Percentiles rank a stretch among this genome's conserved stretches.
Conservation (phyloP, 1,140 invertebrate species). For the Micrasema longulum region DNA sequence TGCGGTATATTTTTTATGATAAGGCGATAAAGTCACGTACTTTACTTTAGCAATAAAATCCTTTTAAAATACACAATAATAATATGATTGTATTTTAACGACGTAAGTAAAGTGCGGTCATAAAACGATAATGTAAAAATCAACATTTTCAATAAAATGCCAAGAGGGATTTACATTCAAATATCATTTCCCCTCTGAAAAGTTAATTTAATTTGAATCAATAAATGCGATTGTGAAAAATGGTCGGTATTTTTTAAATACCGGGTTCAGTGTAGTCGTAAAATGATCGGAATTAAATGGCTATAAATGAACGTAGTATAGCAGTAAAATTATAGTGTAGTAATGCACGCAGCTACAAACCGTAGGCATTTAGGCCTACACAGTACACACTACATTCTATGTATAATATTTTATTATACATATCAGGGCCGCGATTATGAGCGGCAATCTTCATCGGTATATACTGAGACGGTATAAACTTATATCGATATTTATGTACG, state of each 20-base stretch:
- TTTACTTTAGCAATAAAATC: conserved; percentile 14
- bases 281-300: conserved; percentile 23
- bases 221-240: conserved; percentile 8
- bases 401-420: too few species aligned
- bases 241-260: background rate
- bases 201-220: conserved; percentile 22
- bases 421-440: too few species aligned
- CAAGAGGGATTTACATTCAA: conserved; percentile 4
- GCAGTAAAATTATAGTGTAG: conserved; percentile 6
- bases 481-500: too few species aligned
- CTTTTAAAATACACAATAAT: conserved; percentile 16
- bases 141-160: conserved; percentile 11
- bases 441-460: too few species aligned
- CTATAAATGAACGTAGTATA: conserved; percentile 10
- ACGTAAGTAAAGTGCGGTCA: background rate
- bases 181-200: conserved; percentile 4
- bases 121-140: conserved; percentile 10
- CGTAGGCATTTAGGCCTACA: too few species aligned
- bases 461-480: too few species aligned
- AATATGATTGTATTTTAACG: conserved; percentile 10
- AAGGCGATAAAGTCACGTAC: conserved; percentile 10
- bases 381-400: too few species aligned
- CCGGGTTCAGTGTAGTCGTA: conserved; percentile 10
- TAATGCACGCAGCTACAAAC: background rate
- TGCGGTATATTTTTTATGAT: conserved; percentile 16